A percentile compares a stretch with the other conserved stretches of the same genome.
phyloP scores from a whole-genome alignment of 2,113 vertebrate genomes.

The Anarhynchus alexandrinus region DNA sequence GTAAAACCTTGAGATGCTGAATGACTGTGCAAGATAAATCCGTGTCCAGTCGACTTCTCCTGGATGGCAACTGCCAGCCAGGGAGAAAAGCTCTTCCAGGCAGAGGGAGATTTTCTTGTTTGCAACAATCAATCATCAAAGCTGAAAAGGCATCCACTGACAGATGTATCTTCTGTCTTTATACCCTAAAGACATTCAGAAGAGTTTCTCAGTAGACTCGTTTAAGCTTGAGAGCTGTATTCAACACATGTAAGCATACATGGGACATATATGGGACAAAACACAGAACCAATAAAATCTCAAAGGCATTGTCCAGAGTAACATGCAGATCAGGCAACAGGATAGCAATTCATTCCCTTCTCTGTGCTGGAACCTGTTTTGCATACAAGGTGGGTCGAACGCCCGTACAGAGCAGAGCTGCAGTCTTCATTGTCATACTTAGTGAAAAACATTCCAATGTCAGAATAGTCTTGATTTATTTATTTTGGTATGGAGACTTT shows the following conservation, averaged over 20 bases:
- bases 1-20: background rate
- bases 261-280: background rate
- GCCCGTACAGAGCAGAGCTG: background rate
- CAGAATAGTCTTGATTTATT: background rate
- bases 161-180: background rate
- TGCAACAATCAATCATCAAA: background rate
- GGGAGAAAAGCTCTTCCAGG: background rate
- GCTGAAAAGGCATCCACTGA: background rate
- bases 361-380: background rate
- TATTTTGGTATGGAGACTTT: background rate
- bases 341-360: background rate
- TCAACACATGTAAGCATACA: background rate
- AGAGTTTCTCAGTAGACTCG: background rate
- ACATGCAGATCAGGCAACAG: background rate
- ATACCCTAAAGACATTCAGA: background rate
- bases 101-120: background rate
- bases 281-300: background rate
- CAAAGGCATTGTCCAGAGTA: background rate
- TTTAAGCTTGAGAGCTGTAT: background rate
- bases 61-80: background rate
- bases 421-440: background rate
- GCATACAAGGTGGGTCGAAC: background rate
- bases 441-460: background rate
- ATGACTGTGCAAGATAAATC: background rate
- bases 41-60: rapidly evolving